Evolutionary conservation across 2,113 vertebrate species (phyloP).

Genomic region (Amia ocellicauda): DNA sequence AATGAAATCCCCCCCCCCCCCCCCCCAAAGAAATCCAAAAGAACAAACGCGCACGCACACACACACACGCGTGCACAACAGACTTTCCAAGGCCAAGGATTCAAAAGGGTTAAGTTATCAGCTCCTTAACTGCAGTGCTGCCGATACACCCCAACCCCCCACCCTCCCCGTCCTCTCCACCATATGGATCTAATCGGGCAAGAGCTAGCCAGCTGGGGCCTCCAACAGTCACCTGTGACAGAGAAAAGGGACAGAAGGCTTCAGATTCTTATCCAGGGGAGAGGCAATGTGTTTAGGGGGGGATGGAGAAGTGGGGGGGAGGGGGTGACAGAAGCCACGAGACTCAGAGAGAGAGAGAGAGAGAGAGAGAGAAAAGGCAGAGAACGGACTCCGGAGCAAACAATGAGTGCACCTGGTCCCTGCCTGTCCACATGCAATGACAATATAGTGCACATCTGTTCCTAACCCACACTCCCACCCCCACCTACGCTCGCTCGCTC

Average conservation of each 20-base stretch:
- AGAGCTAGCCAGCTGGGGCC: slow-evolving; percentile 92
- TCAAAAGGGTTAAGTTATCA: slow-evolving; percentile 45
- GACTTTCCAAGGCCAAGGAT: slow-evolving; percentile 17
- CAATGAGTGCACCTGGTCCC: slow-evolving; percentile 95
- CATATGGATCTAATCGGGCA: slow-evolving; percentile 97
- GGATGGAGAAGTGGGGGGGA: slow-evolving; percentile 5
- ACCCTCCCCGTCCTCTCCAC: slow-evolving; percentile 53
- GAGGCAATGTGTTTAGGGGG: slow-evolving; percentile 22
- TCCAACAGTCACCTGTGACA: slow-evolving; percentile 94
- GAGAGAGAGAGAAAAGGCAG: slow-evolving; percentile 50
- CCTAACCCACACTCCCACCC: slow-evolving; percentile 47
- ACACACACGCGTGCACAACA: too few species aligned
- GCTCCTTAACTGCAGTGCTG: slow-evolving; percentile 36
- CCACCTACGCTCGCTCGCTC: too few species aligned
- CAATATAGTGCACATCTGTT: slow-evolving; percentile 87
- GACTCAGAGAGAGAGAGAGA: slow-evolving; percentile 40
- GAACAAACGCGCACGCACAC: too few species aligned
- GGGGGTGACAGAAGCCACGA: slow-evolving; percentile 8
- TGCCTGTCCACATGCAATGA: slow-evolving; percentile 71
- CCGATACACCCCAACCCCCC: slow-evolving; percentile 25
- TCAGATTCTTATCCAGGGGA: slow-evolving; percentile 15
- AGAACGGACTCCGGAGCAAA: slow-evolving; percentile 69
- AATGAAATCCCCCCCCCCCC: too few species aligned
- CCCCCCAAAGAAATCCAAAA: too few species aligned
- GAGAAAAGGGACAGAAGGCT: slow-evolving; percentile 31